Evolutionary conservation across 2,888 invertebrate genomes (phyloP).

Genomic region (Graphium colonna): DNA sequence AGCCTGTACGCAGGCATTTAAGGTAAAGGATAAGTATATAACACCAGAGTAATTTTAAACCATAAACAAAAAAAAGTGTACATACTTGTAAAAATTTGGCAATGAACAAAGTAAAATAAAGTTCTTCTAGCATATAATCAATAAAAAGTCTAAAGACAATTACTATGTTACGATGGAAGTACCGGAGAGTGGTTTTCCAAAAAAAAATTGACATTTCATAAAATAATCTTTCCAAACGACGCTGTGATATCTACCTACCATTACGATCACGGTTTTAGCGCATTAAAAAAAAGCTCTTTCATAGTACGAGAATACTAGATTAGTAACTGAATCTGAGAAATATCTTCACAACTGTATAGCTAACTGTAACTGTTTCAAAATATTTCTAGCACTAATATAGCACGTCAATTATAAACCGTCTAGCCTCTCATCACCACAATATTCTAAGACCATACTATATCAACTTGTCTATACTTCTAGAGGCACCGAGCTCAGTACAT

Average conservation of each 20-base stretch:
- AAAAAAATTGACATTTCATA: too few relatives aligned
- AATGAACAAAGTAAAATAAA: too few relatives aligned
- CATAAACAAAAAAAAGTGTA: not conserved
- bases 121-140: too few relatives aligned
- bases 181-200: too few relatives aligned
- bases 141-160: too few relatives aligned
- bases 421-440: slow-evolving; percentile 11
- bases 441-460: slow-evolving; percentile 22
- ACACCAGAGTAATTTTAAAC: not conserved
- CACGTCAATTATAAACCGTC: slow-evolving; percentile 1
- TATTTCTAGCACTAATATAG: slow-evolving; percentile 12
- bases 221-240: too few relatives aligned
- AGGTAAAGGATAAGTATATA: not conserved
- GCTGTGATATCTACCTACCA: not conserved
- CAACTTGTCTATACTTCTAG: slow-evolving; percentile 20
- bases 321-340: slow-evolving; percentile 1
- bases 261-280: slow-evolving; percentile 4
- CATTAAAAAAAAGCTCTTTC: slow-evolving; percentile 6
- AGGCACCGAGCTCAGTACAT: slow-evolving; percentile 34
- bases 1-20: not conserved
- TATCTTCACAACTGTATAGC: not conserved
- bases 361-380: slow-evolving; percentile 6
- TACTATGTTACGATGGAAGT: too few relatives aligned
- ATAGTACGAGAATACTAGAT: slow-evolving; percentile 1
- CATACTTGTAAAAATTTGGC: not conserved